Percentiles rank a stretch among this genome's conserved stretches.
These are phyloP conservation scores for Augochlora pura DNA, from an alignment of 1,140 invertebrate species.

Conservation along the genomic window DNA sequence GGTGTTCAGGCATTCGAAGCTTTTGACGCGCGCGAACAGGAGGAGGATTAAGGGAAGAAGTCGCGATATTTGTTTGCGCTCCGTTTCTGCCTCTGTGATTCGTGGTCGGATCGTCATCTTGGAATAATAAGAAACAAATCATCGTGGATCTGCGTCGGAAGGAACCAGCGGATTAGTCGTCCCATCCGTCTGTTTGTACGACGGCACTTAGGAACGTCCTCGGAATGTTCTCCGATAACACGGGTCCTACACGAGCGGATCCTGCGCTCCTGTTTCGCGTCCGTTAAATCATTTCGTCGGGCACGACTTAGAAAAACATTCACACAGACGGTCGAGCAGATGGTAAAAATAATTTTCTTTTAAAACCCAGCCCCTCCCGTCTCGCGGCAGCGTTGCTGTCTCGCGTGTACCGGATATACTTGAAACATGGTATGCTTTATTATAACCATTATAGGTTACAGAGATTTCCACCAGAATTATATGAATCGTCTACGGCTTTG, in stretches of 20 bases:
- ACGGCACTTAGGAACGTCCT: background rate
- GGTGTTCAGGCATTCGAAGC: no score
- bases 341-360: constrained; percentile 38
- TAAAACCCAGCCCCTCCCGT: background rate
- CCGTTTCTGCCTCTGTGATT: constrained; percentile 26
- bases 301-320: constrained; percentile 34
- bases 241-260: constrained; percentile 5
- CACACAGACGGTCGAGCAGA: background rate
- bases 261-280: constrained; percentile 22
- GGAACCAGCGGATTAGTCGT: constrained; percentile 35
- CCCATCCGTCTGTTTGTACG: background rate
- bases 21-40: no score
- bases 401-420: background rate
- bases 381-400: background rate
- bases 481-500: no score
- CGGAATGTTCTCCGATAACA: constrained; percentile 36
- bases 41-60: constrained; percentile 5
- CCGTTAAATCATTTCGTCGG: constrained; percentile 29
- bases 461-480: no score
- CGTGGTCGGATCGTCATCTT: constrained; percentile 5
- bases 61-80: constrained; percentile 37
- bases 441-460: no score
- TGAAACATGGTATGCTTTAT: no score
- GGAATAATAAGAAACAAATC: constrained; percentile 52
- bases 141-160: constrained; percentile 19